Conservation (phyloP, 2,797 vertebrate genomes). For the Sorex maritimensis region DNA sequence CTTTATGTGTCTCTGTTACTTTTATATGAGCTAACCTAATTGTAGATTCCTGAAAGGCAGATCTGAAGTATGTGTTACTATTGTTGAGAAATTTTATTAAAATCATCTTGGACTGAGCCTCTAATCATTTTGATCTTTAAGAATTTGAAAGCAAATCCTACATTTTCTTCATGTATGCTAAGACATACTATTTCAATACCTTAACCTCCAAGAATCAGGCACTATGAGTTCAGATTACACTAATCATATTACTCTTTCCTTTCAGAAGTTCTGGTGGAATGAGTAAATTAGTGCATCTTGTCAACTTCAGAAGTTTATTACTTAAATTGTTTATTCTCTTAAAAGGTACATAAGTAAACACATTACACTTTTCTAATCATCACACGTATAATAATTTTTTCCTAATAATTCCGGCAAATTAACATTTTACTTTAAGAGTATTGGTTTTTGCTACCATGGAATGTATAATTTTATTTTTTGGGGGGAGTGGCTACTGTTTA, state of each 20-base stretch:
- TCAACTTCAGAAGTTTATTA: background rate
- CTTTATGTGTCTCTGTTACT: slow-evolving; percentile 5
- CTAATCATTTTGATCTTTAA: background rate
- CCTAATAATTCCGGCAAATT: background rate
- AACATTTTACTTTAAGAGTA: background rate
- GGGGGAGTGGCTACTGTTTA: too few species aligned
- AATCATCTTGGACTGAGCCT: background rate
- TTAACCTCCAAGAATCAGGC: background rate
- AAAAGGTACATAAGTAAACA: background rate
- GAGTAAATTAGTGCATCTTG: background rate
- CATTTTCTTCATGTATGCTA: background rate
- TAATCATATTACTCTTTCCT: background rate
- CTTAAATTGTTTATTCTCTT: background rate
- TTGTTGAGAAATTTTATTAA: slow-evolving; percentile 22
- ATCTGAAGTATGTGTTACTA: background rate
- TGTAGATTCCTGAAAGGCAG: background rate
- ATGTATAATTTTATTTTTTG: too few species aligned
- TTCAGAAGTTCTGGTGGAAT: background rate
- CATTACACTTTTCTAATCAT: background rate
- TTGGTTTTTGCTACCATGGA: background rate
- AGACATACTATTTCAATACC: background rate
- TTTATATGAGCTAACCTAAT: background rate
- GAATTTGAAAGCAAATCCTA: background rate
- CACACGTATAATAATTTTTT: background rate
- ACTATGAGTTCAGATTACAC: background rate